These are phyloP conservation scores for Bergia puertoricense DNA, from an alignment of 92 coral and sea anemone species.

Conservation along the genomic window DNA sequence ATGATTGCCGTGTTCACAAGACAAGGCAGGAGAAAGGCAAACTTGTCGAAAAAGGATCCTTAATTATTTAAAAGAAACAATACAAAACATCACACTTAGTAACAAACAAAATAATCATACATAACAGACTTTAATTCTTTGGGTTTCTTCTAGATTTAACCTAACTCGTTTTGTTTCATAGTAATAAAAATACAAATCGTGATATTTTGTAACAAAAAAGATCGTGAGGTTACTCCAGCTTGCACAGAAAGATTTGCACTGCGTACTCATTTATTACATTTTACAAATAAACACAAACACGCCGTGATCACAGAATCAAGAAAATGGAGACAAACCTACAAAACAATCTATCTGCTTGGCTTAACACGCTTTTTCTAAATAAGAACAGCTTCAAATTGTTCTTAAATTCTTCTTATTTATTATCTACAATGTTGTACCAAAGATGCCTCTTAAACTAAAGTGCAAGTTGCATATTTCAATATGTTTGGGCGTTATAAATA, in stretches of 20 bases:
- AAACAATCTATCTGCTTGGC: too few species aligned
- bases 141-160: background rate
- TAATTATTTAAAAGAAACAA: background rate
- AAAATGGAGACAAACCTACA: too few species aligned
- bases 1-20: slow-evolving; percentile 59
- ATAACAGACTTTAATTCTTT: background rate
- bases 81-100: background rate
- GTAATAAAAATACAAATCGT: background rate
- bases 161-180: background rate
- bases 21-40: slow-evolving; percentile 82
- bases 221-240: too few species aligned
- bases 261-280: background rate
- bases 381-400: too few species aligned
- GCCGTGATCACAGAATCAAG: too few species aligned
- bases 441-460: too few species aligned
- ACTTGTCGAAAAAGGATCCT: slow-evolving; percentile 81
- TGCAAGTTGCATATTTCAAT: too few species aligned
- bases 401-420: too few species aligned
- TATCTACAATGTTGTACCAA: too few species aligned
- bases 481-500: too few species aligned
- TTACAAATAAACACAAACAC: background rate
- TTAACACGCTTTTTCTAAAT: too few species aligned
- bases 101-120: background rate
- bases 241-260: background rate
- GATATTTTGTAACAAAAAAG: background rate